Evolutionary conservation across 2,888 invertebrate genomes (phyloP), one percentile per base, ranked within the genome.

Genomic region (Anthoptus insignis): DNA sequence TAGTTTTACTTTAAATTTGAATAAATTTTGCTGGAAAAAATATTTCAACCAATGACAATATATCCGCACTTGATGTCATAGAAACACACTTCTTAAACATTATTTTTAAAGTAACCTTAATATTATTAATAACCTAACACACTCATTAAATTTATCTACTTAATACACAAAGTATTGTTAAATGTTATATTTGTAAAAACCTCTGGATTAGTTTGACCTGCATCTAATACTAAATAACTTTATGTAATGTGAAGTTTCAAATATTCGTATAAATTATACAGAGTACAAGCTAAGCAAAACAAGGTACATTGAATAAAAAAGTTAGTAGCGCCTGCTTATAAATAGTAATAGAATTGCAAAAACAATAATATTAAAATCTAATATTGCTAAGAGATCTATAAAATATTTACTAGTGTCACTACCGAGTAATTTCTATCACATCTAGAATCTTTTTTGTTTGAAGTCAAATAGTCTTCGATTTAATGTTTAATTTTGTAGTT

Each of bases 401-500:
- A 42, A 42, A 42, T 56, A 56, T 8, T 39, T 42, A 16, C 27
- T 61, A 32, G 47, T 54, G 45, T 47, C 32, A 64, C 56, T 58
- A 53, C 45, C 24, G 7, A 4, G 21, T 64, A 64, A 64, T 64
- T 52, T 56, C 22, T 54, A 59, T 65, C 64, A 65, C 64, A 64
- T 57, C 42, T 8, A 56, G 16, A 42, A 22, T 42, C 22, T 60
- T 39, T 24, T 45, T 53, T 60, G 42, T 64, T 59, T 59, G 53
- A 65, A 14, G 1, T 22, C 37, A 53, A 21, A 37, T 37, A 14
- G 54, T 37, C 34, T n/a, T 5, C 22, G n/a, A n/a, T 47, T 72
- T 84, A 90, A 72, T 85, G 84, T 69, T 89, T 91, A 71, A 79
- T 85, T 80, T 91, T 91, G 67, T 81, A 87, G 75, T 90, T 89